phyloP scores from a whole-genome alignment of 2,888 invertebrate species.

The Pachliopta kotzebuea region DNA sequence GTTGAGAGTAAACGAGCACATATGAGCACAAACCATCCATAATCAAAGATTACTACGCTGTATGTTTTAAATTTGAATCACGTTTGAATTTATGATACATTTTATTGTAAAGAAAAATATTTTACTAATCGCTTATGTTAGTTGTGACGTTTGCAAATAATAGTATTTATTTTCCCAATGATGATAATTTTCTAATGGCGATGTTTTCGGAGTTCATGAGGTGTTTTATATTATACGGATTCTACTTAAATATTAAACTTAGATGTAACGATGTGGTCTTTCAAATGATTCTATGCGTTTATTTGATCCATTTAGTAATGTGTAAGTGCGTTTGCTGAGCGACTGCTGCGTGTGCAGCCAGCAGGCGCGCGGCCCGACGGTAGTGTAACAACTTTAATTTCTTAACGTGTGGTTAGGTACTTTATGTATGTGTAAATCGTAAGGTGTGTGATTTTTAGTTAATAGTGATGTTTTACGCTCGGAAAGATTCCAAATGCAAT shows the following conservation, averaged over 20 bases:
- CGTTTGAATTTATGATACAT: conserved; percentile 81
- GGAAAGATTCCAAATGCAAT: conserved; percentile 78
- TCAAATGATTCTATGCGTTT: conserved; percentile 52
- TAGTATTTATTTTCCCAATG: conserved; percentile 74
- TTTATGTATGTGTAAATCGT: conserved; percentile 48
- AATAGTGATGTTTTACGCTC: conserved; percentile 60
- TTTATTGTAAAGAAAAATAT: conserved; percentile 74
- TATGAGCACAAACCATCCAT: conserved; percentile 79
- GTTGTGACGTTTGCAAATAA: conserved; percentile 75
- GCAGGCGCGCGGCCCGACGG: conserved; percentile 27
- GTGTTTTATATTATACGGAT: conserved; percentile 68
- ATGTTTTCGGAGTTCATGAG: conserved; percentile 57
- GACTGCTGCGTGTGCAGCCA: conserved; percentile 38
- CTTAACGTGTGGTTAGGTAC: conserved; percentile 61
- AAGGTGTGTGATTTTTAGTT: conserved; percentile 74
- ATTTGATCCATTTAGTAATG: conserved; percentile 48
- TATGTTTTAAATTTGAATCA: conserved; percentile 76
- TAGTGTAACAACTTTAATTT: conserved; percentile 39
- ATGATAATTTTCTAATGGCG: conserved; percentile 59
- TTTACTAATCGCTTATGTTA: conserved; percentile 77
- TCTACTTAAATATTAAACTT: conserved; percentile 59
- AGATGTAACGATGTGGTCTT: conserved; percentile 49
- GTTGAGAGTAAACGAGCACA: conserved; percentile 71
- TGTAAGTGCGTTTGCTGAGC: conserved; percentile 50
- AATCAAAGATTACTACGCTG: conserved; percentile 72